Evolutionary conservation across 2,113 vertebrate species (phyloP), one percentile per base, ranked within the genome.

Genomic region (Ageneiosus marmoratus): DNA sequence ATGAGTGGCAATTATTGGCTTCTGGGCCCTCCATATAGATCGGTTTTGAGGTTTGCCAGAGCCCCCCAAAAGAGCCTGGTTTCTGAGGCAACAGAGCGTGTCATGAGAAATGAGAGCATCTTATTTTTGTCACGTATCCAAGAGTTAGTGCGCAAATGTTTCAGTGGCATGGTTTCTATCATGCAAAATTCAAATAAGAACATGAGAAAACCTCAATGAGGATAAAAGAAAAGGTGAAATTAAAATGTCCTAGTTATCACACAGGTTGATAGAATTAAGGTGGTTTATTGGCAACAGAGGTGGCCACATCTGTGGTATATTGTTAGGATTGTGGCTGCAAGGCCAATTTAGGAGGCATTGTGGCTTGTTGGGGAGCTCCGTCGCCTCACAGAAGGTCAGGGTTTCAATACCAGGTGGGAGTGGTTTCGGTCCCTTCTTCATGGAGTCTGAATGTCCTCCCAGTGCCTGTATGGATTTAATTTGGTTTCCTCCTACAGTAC

Each of bases 1-100:
- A 87, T 80, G 85, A 91, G 91, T 89, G 89, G 88, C 91, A 94
- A 94, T 94, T 93, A 92, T 91, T 92, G 91, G 89, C 88, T 92
- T 85, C 85, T 86, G 90, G 89, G 89, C 84, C 89, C 89, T 92
- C 85, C 77, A 77, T 89, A 86, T 83, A 87, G 88, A 90, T 90
- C 87, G 87, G 88, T 86, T 73, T 18, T 77, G 84, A 22, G 81
- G 89, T 86, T 83, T 69, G n/a, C 74, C 89, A 91, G 89, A 92
- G 90, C 89, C 88, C 80, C 78, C 79, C 82, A 88, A 85, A 89
- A 73, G 89, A 89, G 90, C 86, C 90, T 89, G 90, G 91, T 90
- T 92, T 91, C 88, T 91, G 91, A 90, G 91, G 89, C 87, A 87
- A 79, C 79, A 86, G 84, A 63, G 84, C 88, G 77, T 44, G 78